Base-by-base conservation (phyloP, 2,797 vertebrate genomes). In the Eulemur rubriventer region DNA sequence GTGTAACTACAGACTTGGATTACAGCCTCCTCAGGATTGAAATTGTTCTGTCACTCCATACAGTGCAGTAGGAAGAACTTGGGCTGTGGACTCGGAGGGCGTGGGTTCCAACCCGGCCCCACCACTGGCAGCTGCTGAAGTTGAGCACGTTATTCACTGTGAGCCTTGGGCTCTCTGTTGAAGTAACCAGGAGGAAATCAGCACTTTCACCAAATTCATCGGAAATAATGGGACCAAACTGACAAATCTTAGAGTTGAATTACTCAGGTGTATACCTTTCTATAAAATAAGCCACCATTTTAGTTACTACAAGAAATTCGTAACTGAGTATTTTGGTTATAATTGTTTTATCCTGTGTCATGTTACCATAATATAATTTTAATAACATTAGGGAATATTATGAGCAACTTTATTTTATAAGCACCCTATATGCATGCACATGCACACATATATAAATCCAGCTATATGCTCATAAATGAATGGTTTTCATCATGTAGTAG, bases 221-320 rank as follows among this genome's bases (percentile, higher is more conserved):
- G 73, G 85, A 78, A 92, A 50, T 59, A 75, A 46, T 24, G 35
- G 67, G 33, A 70, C 41, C 26, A 52, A 35, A 24, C 2, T 20
- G 38, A 93, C 22, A 38, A 80, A 13, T 48, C 65, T 3, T 6
- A 52, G 48, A 59, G 70, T 87, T 35, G 1, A 0, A 79, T 95
- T 26, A 61, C 59, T 89, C 73, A 52, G 13, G 30, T 89, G n/a
- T 57, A 12, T 38, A 55, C 22, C 13, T 43, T 92, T 75, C 13
- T 84, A 63, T 52, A 65, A 96, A 89, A 89, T 65, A 95, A 95
- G 33, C 3, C 55, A 52, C 52, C 24, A 16, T 67, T 79, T 91
- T 72, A 55, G 59, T 83, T 30, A 48, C 76, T 67, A 28, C n/a
- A 82, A 38, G 43, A 80, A n/a, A 57, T 63, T 30, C 57, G 7